Conservation (phyloP, 2,113 vertebrate species). For the Pituophis catenifer region DNA sequence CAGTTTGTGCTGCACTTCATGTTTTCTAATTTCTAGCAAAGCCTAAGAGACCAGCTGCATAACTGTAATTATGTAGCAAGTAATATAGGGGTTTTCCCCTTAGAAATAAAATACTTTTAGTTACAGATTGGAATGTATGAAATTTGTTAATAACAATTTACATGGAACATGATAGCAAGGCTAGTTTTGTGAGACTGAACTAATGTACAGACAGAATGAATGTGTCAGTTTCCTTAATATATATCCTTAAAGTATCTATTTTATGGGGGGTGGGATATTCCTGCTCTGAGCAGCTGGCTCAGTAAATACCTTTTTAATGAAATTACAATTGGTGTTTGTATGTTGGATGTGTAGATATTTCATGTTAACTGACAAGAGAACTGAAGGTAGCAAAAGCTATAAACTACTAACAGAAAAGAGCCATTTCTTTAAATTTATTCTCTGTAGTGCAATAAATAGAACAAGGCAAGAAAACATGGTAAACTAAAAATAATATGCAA, state of each 20-base stretch:
- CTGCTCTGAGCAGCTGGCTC: constrained; percentile 64
- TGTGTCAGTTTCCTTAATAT: constrained; percentile 56
- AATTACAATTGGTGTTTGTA: constrained; percentile 67
- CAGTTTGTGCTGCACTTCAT: constrained; percentile 63
- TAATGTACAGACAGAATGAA: constrained; percentile 49
- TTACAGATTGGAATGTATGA: constrained; percentile 74
- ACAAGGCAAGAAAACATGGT: constrained; percentile 28
- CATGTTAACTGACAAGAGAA: constrained; percentile 57
- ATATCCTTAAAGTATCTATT: constrained; percentile 47
- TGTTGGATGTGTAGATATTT: constrained; percentile 50
- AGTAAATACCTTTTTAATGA: constrained; percentile 78
- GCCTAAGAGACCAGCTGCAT: constrained; percentile 68
- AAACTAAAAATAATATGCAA: background rate
- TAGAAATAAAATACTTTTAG: constrained; percentile 69
- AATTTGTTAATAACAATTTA: constrained; percentile 69
- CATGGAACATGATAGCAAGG: constrained; percentile 59
- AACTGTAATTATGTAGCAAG: constrained; percentile 74
- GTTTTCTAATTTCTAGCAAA: constrained; percentile 67
- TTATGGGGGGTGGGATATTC: background rate
- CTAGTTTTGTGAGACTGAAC: constrained; percentile 60
- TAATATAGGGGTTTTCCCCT: constrained; percentile 64
- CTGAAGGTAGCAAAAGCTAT: constrained; percentile 47
- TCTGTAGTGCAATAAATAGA: constrained; percentile 25
- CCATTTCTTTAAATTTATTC: constrained; percentile 35
- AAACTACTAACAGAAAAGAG: constrained; percentile 30